These are phyloP conservation scores for Heliocidaris tuberculata DNA, from an alignment of 35 echinoderm and acorn worm species.

Conservation along the genomic window DNA sequence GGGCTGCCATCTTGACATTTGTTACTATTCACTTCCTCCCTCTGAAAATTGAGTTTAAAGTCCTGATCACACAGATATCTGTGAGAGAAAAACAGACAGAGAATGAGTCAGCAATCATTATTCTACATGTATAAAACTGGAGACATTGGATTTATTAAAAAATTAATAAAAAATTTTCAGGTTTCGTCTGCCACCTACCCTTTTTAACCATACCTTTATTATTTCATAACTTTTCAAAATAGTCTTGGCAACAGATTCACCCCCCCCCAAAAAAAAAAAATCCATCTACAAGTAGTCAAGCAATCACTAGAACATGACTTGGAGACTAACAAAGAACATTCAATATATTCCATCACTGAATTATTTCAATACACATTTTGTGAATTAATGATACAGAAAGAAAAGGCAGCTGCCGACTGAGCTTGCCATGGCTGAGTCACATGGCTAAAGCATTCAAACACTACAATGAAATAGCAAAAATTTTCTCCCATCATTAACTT, in stretches of 20 bases:
- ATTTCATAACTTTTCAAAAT: neutral
- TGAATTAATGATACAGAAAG: neutral
- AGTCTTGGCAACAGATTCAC: neutral
- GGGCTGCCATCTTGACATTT: conserved; percentile 39
- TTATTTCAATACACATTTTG: neutral
- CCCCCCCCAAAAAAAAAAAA: neutral
- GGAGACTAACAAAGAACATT: neutral
- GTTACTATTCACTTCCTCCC: neutral
- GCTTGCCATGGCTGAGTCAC: neutral
- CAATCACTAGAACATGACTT: neutral
- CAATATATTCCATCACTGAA: neutral
- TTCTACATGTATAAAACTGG: neutral
- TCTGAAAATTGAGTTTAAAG: neutral
- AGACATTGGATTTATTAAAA: too few species aligned
- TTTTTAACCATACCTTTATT: neutral
- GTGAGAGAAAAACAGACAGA: neutral
- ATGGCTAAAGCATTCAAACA: neutral
- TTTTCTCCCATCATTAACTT: neutral
- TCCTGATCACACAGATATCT: neutral
- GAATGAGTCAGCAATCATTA: neutral
- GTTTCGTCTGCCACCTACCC: neutral
- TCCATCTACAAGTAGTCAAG: neutral
- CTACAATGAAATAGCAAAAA: neutral
- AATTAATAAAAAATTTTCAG: neutral
- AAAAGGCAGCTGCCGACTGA: neutral